Base-by-base conservation (phyloP, 2,888 invertebrate species). In the Pseudococcus jackbeardsleyi region DNA sequence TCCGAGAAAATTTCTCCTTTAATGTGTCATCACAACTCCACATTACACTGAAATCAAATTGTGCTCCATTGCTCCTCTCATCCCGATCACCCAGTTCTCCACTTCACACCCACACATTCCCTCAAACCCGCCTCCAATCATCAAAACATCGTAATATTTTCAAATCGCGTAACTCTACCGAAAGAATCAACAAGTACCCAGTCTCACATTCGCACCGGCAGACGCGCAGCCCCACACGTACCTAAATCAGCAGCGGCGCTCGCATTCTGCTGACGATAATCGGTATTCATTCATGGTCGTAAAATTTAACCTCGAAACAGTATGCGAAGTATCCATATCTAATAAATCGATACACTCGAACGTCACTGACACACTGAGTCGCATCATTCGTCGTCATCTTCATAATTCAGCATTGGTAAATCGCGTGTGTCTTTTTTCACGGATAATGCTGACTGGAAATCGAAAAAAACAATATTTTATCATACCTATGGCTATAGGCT, bases 241-340 rank as follows among this genome's bases (percentile, higher is more conserved):
- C 72, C 33, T 33, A 1, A 15, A 79, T 79, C 46, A 11, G 33
- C 39, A 7, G 39, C 39, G 39, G 5, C 6, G n/a, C 17, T 15
- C 77, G n/a, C n/a, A n/a, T n/a, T 33, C 15, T 5, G 39, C 39
- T 64, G 77, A 12, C 39, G 77, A 39, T 46, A 79, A 79, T 79
- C 79, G 42, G 79, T 79, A 79, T 79, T 79, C 79, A 79, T 79
- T 79, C 79, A 79, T 79, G 79, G 79, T 79, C 79, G 79, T 79
- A 79, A 79, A 79, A 79, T 42, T 42, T 79, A 79, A 79, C 79
- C 79, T 79, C 79, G 79, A 79, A 79, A 79, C 79, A 79, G 79
- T 79, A 79, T 79, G 79, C 79, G 79, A 79, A 79, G 79, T 79
- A 79, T 79, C 79, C 79, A 72, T 64, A 64, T 64, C 64, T n/a